Conservation (phyloP, 2,113 vertebrate species). For the Aplodontia rufa region DNA sequence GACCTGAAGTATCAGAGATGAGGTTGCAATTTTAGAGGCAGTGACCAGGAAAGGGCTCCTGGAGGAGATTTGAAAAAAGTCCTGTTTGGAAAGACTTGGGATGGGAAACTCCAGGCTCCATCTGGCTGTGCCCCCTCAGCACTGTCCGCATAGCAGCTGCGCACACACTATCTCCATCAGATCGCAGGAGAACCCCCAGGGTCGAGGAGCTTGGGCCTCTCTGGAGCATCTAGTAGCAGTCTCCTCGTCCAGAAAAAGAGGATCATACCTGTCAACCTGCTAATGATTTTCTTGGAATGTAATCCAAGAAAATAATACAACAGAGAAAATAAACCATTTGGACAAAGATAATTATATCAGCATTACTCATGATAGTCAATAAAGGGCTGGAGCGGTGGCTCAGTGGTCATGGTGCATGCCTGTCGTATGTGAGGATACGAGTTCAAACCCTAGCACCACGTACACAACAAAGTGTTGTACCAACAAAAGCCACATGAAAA, state of each 20-base stretch:
- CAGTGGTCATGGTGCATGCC: no score
- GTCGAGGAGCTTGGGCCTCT: background rate
- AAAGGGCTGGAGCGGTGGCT: no score
- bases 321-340: constrained; percentile 36
- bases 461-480: no score
- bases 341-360: constrained; percentile 44
- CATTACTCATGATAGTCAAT: constrained; percentile 13
- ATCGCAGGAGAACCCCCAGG: background rate
- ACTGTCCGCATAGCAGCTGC: background rate
- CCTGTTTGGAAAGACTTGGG: background rate
- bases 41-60: background rate
- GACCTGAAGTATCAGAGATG: background rate
- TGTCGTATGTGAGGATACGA: no score
- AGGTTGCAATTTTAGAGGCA: background rate
- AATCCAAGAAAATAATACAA: constrained; percentile 55
- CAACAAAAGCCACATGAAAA: no score
- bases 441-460: no score
- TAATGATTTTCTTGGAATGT: constrained; percentile 27
- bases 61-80: background rate
- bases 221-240: background rate
- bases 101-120: background rate
- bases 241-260: background rate
- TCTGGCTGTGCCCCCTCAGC: background rate
- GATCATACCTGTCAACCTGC: background rate
- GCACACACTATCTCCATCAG: background rate